Conservation (phyloP, 2,797 vertebrate genomes). For the Acropternis orthonyx region DNA sequence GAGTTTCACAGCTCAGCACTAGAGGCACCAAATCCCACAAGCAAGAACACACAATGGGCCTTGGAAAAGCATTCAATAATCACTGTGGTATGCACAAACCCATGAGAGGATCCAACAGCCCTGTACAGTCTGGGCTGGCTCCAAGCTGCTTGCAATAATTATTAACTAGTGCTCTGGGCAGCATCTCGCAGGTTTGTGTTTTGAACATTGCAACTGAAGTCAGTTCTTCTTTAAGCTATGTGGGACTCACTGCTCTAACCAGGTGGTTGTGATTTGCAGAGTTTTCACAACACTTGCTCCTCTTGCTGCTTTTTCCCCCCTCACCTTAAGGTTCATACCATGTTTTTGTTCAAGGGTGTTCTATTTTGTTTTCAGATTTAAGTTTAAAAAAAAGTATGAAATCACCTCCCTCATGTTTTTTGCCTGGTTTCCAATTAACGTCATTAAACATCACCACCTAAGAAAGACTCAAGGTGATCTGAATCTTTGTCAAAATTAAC, state of each 20-base stretch:
- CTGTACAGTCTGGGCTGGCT: not conserved
- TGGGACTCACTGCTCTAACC: not conserved
- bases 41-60: not conserved
- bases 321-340: not conserved
- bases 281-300: constrained; percentile 17
- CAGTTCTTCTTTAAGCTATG: not conserved
- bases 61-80: constrained; percentile 39
- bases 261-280: constrained; percentile 34
- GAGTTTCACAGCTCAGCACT: constrained; percentile 26
- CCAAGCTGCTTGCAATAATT: constrained; percentile 39
- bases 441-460: not conserved
- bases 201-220: not conserved
- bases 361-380: not conserved
- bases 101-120: constrained; percentile 19
- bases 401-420: not conserved
- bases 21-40: constrained; percentile 35
- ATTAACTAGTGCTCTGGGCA: constrained; percentile 48
- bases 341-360: not conserved
- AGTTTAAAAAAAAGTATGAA: not conserved
- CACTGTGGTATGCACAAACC: constrained; percentile 26
- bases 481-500: not conserved
- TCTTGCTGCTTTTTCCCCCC: not conserved
- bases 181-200: not conserved
- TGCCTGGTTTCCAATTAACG: not conserved
- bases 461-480: not conserved